Conservation (phyloP, 2,113 vertebrate species). For the Laticauda laticaudata region DNA sequence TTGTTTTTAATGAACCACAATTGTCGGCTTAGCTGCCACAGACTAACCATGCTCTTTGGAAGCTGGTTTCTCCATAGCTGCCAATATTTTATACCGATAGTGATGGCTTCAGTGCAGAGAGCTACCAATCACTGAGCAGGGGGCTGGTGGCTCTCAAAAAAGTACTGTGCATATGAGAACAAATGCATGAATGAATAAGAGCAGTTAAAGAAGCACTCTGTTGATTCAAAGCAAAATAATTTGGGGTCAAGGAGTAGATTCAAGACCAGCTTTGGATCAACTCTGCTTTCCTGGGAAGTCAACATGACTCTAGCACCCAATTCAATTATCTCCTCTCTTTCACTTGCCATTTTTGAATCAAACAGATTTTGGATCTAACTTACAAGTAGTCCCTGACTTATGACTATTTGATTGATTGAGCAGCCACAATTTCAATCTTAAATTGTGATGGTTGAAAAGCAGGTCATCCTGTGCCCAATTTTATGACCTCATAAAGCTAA, state of each 20-base stretch:
- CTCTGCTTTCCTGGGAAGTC: not conserved
- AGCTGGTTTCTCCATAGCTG: not conserved
- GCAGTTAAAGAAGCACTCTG: not conserved
- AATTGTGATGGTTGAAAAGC: not conserved
- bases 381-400: not conserved
- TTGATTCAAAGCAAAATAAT: not conserved
- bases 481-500: not conserved
- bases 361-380: not conserved
- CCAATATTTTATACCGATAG: not conserved
- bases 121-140: not conserved
- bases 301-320: not conserved
- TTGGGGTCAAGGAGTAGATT: not conserved
- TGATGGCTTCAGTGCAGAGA: not conserved
- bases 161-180: not conserved
- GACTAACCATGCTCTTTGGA: not conserved
- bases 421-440: too few relatives aligned
- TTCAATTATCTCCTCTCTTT: not conserved
- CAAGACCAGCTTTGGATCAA: not conserved
- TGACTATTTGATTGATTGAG: not conserved
- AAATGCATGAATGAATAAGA: not conserved
- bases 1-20: not conserved
- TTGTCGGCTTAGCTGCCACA: not conserved
- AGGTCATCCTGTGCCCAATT: not conserved
- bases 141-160: not conserved
- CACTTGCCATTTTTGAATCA: not conserved